Evolutionary conservation across 2,888 invertebrate species (phyloP), one percentile per base, ranked within the genome.

Genomic region (Volucella zonaria): DNA sequence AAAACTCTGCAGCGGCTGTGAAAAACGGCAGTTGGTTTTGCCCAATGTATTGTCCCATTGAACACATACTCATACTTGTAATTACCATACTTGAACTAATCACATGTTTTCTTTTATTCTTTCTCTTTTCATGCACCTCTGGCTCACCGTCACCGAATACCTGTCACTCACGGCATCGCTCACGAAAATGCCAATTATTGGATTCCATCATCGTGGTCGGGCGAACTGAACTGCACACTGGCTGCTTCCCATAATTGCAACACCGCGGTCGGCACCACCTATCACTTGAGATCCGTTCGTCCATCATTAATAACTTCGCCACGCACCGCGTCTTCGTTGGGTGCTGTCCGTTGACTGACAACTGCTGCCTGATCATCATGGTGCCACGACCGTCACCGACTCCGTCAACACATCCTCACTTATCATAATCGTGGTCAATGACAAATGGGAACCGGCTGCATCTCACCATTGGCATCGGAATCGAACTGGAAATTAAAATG

Each of bases 371-470:
- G 83, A 85, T 81, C 81, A 62, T 76, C 81, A 67, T 80, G 71
- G 67, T 76, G 76, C 76, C 56, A 52, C 67, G 70, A 80, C 80
- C 80, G 64, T 73, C 81, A 85, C 85, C 67, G 76, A 85, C 81
- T 76, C 81, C 85, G 80, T 85, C 85, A 85, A 85, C 85, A 85
- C 85, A 85, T 85, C 81, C 76, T 85, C 85, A 81, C 85, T 85
- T 81, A 85, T 85, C 85, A 85, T 85, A 85, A 85, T 85, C 77
- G 81, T 76, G 85, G 71, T 73, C 76, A 85, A 85, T 85, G 85
- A 85, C 85, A 85, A 85, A 85, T 85, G 85, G 76, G 77, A 73
- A 85, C 85, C 85, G 85, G 85, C 85, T 85, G 85, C 85, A 81
- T 76, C 76, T 73, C 31, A 2, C 31, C 31, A 31, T 31, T 31